Percentiles rank a stretch among this genome's conserved stretches.
phyloP scores from a whole-genome alignment of 2,113 vertebrate genomes.

The Synchiropus splendidus region DNA sequence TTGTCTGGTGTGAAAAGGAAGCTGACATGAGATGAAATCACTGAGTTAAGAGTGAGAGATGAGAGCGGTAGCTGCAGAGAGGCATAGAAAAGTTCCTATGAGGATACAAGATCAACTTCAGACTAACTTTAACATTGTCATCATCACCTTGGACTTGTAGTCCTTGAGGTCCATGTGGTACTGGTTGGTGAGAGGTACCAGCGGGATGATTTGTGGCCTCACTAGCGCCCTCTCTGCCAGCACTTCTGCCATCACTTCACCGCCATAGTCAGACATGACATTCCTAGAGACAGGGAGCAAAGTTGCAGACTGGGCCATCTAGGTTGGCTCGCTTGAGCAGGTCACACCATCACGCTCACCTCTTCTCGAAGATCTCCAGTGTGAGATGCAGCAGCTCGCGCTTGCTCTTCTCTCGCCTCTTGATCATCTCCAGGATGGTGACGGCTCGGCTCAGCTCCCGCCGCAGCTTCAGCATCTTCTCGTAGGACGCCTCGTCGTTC shows the following conservation, averaged over 20 bases:
- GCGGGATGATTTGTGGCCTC: conserved; percentile 89
- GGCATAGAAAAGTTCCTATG: no score
- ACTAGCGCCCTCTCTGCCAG: conserved; percentile 86
- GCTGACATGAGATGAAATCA: no score
- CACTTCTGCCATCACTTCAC: conserved; percentile 92
- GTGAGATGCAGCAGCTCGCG: conserved; percentile 94
- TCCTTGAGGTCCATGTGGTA: conserved; percentile 88
- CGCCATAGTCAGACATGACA: conserved; percentile 85
- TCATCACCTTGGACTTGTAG: conserved; percentile 80
- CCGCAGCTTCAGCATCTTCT: conserved; percentile 98
- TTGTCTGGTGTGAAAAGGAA: no score
- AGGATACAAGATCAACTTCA: background rate
- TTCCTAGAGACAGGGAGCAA: conserved; percentile 65
- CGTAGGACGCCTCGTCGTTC: conserved; percentile 96
- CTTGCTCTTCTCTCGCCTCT: conserved; percentile 96
- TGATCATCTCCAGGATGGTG: conserved; percentile 98
- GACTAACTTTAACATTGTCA: no score
- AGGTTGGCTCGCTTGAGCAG: background rate
- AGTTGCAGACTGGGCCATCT: background rate
- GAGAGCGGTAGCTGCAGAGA: no score
- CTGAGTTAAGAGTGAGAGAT: no score
- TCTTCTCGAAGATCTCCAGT: conserved; percentile 97
- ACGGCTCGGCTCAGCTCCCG: conserved; percentile 93
- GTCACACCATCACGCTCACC: conserved; percentile 59
- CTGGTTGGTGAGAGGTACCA: conserved; percentile 84